Conservation (phyloP, 1,140 invertebrate species). For the Brachionus sp. region DNA sequence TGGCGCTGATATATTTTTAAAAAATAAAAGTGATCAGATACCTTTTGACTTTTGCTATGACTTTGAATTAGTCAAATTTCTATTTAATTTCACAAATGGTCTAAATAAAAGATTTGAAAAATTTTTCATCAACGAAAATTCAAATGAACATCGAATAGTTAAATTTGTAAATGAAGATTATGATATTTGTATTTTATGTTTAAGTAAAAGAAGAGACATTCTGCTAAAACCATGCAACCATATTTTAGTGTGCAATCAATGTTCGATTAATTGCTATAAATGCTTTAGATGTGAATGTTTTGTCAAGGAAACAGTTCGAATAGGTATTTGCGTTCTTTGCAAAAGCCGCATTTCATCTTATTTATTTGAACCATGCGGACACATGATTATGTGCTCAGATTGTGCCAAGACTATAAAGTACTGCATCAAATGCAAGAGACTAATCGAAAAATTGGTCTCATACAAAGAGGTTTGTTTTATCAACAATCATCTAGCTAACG, state of each 20-base stretch:
- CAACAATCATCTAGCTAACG: conserved; percentile 65
- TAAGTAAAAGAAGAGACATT: conserved; percentile 81
- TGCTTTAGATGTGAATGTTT: conserved; percentile 85
- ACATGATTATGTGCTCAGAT: conserved; percentile 87
- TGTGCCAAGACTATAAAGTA: conserved; percentile 92
- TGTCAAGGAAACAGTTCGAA: conserved; percentile 72
- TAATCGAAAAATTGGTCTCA: conserved; percentile 66
- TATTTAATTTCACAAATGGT: conserved; percentile 67
- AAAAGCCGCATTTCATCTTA: conserved; percentile 85
- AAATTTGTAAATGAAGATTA: conserved; percentile 50
- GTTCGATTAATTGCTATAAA: conserved; percentile 86
- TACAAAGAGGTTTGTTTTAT: conserved; percentile 80
- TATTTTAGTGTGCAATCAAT: conserved; percentile 85
- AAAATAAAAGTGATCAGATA: conserved; percentile 94
- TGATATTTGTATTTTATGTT: conserved; percentile 86
- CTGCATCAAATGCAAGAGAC: conserved; percentile 84
- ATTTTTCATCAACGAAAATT: neutral
- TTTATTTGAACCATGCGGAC: conserved; percentile 85
- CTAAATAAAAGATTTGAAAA: neutral
- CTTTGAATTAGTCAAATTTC: conserved; percentile 86
- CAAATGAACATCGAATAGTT: neutral
- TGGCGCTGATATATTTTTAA: conserved; percentile 85
- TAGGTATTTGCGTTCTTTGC: conserved; percentile 84
- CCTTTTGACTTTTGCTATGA: conserved; percentile 91
- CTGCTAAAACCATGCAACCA: conserved; percentile 76